Conservation (phyloP, 2,888 invertebrate genomes). For the Ormia ochracea region DNA sequence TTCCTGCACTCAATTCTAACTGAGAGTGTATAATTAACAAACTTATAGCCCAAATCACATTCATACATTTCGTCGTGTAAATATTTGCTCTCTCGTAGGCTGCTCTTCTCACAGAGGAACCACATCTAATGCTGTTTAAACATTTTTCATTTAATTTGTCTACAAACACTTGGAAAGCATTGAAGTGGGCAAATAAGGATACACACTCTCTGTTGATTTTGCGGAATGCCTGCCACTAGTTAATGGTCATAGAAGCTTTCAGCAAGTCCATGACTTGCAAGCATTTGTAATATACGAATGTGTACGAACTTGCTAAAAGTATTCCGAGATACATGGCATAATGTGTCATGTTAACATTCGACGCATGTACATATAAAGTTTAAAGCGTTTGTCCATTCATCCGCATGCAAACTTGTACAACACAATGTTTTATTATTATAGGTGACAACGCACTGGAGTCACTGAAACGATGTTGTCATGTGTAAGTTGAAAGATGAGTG, state of each 20-base stretch:
- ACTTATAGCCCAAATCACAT: neutral
- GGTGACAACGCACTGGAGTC: slow-evolving; percentile 37
- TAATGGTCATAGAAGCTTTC: slow-evolving; percentile 46
- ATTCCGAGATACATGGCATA: neutral
- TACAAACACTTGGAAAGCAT: slow-evolving; percentile 49
- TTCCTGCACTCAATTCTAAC: slow-evolving; percentile 61
- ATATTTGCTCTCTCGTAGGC: neutral
- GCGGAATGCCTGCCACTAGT: neutral
- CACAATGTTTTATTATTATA: slow-evolving; percentile 51
- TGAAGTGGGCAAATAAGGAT: slow-evolving; percentile 22
- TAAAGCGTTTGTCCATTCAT: neutral
- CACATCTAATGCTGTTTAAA: slow-evolving; percentile 50
- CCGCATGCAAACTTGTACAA: neutral
- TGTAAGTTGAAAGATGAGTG: neutral
- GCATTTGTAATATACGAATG: slow-evolving; percentile 4
- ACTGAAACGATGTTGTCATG: neutral
- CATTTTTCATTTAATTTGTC: slow-evolving; percentile 62
- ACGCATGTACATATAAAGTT: neutral
- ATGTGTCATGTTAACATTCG: slow-evolving; percentile 41
- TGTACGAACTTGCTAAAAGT: neutral
- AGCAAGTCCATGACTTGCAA: slow-evolving; percentile 45
- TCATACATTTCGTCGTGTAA: neutral
- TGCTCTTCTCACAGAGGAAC: neutral
- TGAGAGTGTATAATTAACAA: slow-evolving; percentile 29
- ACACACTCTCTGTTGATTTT: neutral